A percentile compares a stretch with the other conserved stretches of the same genome.
Evolutionary conservation across 2,888 invertebrate species (phyloP).

Genomic region (Agriopis aurantiaria): DNA sequence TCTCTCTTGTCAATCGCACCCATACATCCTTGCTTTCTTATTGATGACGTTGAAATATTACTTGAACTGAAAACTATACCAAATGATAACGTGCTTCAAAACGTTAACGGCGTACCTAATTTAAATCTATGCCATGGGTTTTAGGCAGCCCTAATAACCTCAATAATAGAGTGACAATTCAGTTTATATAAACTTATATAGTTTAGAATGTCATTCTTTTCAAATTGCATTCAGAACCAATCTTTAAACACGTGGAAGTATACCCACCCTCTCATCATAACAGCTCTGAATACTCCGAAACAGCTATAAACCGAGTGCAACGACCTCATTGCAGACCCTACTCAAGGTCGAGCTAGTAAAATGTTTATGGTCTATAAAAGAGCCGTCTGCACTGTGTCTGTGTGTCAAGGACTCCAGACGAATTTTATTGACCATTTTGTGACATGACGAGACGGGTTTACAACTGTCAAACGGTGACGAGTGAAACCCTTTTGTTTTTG

Average conservation of each 20-base stretch:
- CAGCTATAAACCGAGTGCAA: conserved; percentile 79
- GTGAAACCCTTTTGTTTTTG: conserved; percentile 61
- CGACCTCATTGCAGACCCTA: conserved; percentile 84
- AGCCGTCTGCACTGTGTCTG: conserved; percentile 82
- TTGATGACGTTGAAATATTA: no score
- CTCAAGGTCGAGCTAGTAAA: conserved; percentile 85
- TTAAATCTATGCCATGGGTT: no score
- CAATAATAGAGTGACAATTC: no score
- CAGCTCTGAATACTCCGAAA: conserved; percentile 52
- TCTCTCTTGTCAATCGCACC: background rate
- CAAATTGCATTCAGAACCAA: conserved; percentile 1
- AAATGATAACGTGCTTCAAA: no score
- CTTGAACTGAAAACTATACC: no score
- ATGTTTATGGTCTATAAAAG: conserved; percentile 86
- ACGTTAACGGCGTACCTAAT: no score
- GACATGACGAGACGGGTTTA: conserved; percentile 66
- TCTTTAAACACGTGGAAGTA: conserved; percentile 35
- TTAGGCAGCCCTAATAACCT: no score
- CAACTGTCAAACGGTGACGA: conserved; percentile 56
- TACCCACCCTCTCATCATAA: conserved; percentile 57
- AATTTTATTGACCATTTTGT: conserved; percentile 78
- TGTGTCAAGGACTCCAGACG: conserved; percentile 84
- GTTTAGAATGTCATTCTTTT: background rate
- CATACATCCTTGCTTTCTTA: background rate
- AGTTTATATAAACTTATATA: no score